These are phyloP conservation scores for Zhuqinia jingwanae DNA, from an alignment of 2,888 invertebrate genomes.

Conservation along the genomic window DNA sequence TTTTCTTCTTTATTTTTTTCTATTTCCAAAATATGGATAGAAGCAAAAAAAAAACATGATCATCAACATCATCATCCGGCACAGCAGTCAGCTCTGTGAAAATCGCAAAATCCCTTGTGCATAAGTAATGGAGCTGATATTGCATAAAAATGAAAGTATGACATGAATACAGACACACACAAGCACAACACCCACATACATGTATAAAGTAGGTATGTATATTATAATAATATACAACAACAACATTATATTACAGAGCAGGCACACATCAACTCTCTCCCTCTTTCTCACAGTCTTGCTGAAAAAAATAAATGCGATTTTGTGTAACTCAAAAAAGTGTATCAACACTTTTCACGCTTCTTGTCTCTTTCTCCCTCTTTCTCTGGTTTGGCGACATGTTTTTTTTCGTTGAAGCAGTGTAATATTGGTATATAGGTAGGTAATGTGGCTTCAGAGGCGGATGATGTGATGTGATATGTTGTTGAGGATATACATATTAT, in stretches of 20 bases:
- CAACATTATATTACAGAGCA: not conserved
- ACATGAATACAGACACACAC: constrained; percentile 45
- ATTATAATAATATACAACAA: no score
- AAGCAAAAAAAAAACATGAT: not conserved
- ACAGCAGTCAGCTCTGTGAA: not conserved
- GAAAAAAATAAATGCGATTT: constrained; percentile 55
- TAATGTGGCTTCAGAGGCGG: no score
- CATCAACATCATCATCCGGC: not conserved
- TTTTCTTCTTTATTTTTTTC: not conserved
- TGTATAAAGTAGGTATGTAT: no score
- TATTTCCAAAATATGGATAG: not conserved
- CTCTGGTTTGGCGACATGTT: not conserved
- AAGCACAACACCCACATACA: no score
- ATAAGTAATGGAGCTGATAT: constrained; percentile 56
- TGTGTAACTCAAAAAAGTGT: not conserved
- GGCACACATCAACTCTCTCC: not conserved
- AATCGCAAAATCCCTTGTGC: constrained; percentile 61
- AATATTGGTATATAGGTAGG: no score
- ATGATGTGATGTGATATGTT: not conserved
- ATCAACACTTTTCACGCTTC: constrained; percentile 10
- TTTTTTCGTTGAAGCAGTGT: not conserved
- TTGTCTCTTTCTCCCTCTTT: not conserved
- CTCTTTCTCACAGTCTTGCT: not conserved
- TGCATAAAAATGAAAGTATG: constrained; percentile 62
- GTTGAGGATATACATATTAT: not conserved